Evolutionary conservation across 2,888 invertebrate species (phyloP), one percentile per base, ranked within the genome.

Genomic region (Parasteatoda lunata): DNA sequence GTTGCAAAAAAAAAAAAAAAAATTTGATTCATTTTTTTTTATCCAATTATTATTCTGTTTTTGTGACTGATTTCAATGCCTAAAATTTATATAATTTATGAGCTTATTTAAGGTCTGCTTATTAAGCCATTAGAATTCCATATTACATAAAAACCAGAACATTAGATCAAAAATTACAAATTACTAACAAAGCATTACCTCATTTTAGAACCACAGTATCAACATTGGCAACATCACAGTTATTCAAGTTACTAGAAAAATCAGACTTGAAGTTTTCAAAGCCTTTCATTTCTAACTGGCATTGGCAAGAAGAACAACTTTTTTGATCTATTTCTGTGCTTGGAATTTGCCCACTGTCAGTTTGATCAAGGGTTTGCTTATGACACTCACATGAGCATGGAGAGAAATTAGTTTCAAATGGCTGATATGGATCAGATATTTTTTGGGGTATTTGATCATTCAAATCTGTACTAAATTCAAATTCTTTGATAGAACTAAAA

Each of bases 381-480:
- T 85, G 85, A 75, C 85, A 85, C 65, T 79, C 70, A 71, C 85
- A 85, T 49, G 80, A 79, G 71, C 85, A 85, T n/a, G 54, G 49
- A 48, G 72, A 49, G 69, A 84, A 84, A 84, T 77, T 77, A 5
- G 83, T 70, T 66, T 73, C 78, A 75, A 84, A 78, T n/a, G 78
- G 69, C 49, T 73, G 72, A 59, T 79, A 78, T 11, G 73, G 73
- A 64, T 81, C 81, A 7, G 45, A 49, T n/a, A 81, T 30, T 59
- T 69, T 69, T n/a, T 52, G 73, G 13, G 69, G n/a, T 13, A 15
- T 59, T 75, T 75, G 75, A 49, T 75, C 75, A 52, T 45, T 54
- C 30, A 59, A 13, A 30, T 30, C 30, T n/a, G 54, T 51, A 78
- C 45, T 15, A 48, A 13, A n/a, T 51, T 80, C 52, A 30, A 45